Evolutionary conservation across 2,113 vertebrate genomes (phyloP), one percentile per base, ranked within the genome.

Genomic region (Nibea coibor): DNA sequence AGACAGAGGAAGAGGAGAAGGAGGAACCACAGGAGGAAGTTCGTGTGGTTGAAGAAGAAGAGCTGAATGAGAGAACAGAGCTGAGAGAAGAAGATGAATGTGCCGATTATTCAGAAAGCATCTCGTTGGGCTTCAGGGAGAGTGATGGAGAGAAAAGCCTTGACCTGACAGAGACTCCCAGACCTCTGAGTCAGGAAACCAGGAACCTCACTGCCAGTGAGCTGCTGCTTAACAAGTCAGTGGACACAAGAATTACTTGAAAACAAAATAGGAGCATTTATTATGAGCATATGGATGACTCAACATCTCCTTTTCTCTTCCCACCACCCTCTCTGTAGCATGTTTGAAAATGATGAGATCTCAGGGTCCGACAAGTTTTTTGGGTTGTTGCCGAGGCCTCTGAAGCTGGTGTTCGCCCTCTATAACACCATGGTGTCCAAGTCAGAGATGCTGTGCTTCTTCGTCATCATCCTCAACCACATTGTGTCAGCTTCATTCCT

Each of bases 371-470:
- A 94, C n/a, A 89, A 68, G 61, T 94, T 96, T 76, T 93, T 78
- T n/a, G 4, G 57, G 31, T 83, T 56, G 0, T 81, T 95, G 20
- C 93, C 89, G 3, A 53, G 72, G 45, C 91, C 84, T 0, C 67
- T 95, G 88, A 93, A 92, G 82, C 87, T 95, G 54, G 20, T 90
- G 67, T 93, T 95, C 4, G 91, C 93, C 73, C 90, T 94, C 54
- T 93, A 94, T 72, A 90, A 91, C 42, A 89, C 86, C 19, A 86
- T 85, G 64, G 85, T 86, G 74, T 92, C 95, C 73, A 92, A 90
- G 83, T 91, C 96, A 5, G 95, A 94, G 92, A 94, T 91, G 87
- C 79, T 95, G 43, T 94, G 95, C 69, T 96, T 87, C 85, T 95
- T 94, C 31, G 72, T 93, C 56, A 94, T 93, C 64, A 88, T 95